Evolutionary conservation across 23 tunicate genomes (phyloP), one percentile per base, ranked within the genome.

Genomic region (Phallusia fumigata): DNA sequence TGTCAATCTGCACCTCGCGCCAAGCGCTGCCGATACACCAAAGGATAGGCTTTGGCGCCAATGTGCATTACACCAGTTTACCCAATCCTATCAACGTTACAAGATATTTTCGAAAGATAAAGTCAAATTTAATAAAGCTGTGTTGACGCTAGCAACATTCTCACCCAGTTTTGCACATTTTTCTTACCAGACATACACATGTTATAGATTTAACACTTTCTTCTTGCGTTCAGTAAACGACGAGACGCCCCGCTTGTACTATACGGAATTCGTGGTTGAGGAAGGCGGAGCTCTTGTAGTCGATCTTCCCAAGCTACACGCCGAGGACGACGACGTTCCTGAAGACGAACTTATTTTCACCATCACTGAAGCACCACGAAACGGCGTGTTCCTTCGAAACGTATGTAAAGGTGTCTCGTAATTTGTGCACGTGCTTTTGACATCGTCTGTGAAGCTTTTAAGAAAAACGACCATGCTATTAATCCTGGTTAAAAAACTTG

Each of bases 181-280:
- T 65, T 5, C 12, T 28, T 65, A 5, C 32, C 74, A 30, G 32
- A 26, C 32, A 40, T 40, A 10, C 47, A 10, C 5, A 40, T 40
- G 47, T 40, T 40, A 10, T 40, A 30, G 32, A 65, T 65, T 65
- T 26, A 65, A 65, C 32, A 26, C 6, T 10, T 31, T 32, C 33
- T 12, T 75, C 22, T 77, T 3, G 16, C 13, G 8, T 85, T 15
- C 85, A 90, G 99, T 91, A 49, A 96, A 96, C 83, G 99, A 96
- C 79, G 99, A 96, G 50, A 79, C 82, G 32, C 99, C 99, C 0
- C 65, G 53, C 13, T 85, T 96, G 3, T 91, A 80, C 65, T 64
- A 87, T 93, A 87, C 96, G 32, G 90, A 88, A 80, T 96, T 91
- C 52, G 90, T 87, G 33, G 96, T 96, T 51, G 93, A 91, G 44